phyloP scores from a whole-genome alignment of 2,113 vertebrate genomes.

The Loxodonta africana region DNA sequence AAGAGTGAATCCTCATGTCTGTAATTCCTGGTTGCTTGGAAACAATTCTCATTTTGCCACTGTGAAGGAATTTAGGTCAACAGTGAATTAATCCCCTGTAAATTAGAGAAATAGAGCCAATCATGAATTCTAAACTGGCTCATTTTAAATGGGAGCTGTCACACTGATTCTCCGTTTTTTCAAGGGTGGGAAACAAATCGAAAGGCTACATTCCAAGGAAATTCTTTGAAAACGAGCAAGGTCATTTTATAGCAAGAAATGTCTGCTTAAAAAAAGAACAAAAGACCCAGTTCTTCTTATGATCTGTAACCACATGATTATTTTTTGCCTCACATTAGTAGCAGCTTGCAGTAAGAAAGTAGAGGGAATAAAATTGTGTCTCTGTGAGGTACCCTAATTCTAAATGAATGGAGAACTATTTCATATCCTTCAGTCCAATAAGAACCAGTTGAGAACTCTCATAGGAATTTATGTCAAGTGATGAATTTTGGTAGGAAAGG shows the following conservation, averaged over 20 bases:
- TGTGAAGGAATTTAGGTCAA: slow-evolving; percentile 85
- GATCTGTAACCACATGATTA: not conserved
- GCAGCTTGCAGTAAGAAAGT: not conserved
- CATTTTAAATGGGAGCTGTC: slow-evolving; percentile 63
- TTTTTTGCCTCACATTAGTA: not conserved
- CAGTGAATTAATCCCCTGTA: slow-evolving; percentile 84
- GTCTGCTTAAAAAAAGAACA: not conserved
- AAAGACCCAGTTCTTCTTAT: slow-evolving; percentile 25
- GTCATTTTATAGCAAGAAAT: slow-evolving; percentile 40
- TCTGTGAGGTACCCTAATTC: not conserved
- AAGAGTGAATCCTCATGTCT: slow-evolving; percentile 76
- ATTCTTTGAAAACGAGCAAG: slow-evolving; percentile 57
- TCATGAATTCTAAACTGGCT: slow-evolving; percentile 76
- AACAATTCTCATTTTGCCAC: slow-evolving; percentile 80
- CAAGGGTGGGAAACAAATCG: slow-evolving; percentile 73
- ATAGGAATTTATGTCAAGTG: slow-evolving; percentile 12
- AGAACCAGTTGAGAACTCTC: slow-evolving; percentile 16
- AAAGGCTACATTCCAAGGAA: slow-evolving; percentile 75
- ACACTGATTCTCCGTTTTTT: not conserved
- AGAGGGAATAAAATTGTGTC: not conserved
- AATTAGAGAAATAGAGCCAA: slow-evolving; percentile 81
- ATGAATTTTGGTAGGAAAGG: slow-evolving; percentile 29
- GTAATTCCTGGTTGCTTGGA: slow-evolving; percentile 83
- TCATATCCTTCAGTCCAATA: not conserved
- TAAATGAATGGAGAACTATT: not conserved